These are phyloP conservation scores for Anarhynchus alexandrinus DNA, from an alignment of 2,113 vertebrate species.

Conservation along the genomic window DNA sequence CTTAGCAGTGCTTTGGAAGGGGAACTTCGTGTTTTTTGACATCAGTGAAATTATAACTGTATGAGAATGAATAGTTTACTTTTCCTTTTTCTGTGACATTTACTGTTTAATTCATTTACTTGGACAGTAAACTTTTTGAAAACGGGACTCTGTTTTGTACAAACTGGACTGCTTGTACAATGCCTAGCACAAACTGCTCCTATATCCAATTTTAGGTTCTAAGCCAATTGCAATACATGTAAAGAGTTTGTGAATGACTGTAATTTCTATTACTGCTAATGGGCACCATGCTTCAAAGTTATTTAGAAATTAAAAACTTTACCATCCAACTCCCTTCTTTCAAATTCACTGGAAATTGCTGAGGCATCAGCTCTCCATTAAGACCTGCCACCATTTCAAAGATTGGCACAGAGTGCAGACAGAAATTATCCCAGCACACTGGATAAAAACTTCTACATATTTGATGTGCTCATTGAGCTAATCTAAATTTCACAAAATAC, in stretches of 20 bases:
- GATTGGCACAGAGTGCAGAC: not conserved
- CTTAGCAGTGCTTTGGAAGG: not conserved
- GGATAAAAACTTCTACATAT: not conserved
- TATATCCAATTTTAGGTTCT: not conserved
- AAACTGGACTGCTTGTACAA: not conserved
- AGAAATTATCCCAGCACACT: not conserved
- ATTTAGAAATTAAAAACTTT: not conserved
- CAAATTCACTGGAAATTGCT: not conserved
- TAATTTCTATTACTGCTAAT: not conserved
- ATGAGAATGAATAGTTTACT: not conserved
- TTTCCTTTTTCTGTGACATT: not conserved
- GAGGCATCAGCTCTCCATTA: not conserved
- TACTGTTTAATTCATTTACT: not conserved
- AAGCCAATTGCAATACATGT: not conserved
- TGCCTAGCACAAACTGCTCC: not conserved
- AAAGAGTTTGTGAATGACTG: not conserved
- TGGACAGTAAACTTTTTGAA: not conserved
- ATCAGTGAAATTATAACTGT: not conserved
- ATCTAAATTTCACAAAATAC: not conserved
- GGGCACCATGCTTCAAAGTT: not conserved
- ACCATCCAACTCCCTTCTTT: not conserved
- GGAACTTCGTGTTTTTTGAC: not conserved
- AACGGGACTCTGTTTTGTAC: not conserved
- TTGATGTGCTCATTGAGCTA: not conserved
- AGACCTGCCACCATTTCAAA: not conserved